phyloP scores from a whole-genome alignment of 1,140 invertebrate genomes.

The Lucilia sericata region DNA sequence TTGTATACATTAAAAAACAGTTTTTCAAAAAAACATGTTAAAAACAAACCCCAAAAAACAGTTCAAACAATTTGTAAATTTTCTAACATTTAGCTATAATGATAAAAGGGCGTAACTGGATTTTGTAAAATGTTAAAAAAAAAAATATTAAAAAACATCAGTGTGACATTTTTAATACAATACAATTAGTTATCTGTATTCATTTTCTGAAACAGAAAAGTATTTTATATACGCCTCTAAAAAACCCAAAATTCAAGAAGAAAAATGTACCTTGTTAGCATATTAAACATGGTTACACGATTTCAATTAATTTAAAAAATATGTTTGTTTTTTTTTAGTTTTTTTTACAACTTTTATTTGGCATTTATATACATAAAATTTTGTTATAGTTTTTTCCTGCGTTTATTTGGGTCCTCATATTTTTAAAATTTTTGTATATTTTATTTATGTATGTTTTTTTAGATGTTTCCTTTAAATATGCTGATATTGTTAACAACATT shows the following conservation, averaged over 20 bases:
- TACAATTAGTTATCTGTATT: too few relatives aligned
- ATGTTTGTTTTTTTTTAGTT: neutral
- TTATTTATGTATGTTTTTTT: too few relatives aligned
- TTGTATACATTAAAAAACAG: too few relatives aligned
- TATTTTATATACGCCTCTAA: neutral
- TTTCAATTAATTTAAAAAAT: conserved; percentile 6
- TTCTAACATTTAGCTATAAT: neutral
- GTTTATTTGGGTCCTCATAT: conserved; percentile 9
- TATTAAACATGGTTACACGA: neutral
- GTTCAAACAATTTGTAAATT: neutral
- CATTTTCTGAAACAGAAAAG: too few relatives aligned
- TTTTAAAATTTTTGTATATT: neutral
- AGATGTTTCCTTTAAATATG: neutral
- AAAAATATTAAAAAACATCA: too few relatives aligned
- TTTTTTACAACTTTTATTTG: neutral
- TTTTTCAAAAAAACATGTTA: too few relatives aligned
- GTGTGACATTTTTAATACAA: too few relatives aligned
- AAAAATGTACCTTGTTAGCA: neutral
- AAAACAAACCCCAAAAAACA: too few relatives aligned
- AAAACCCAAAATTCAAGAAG: neutral
- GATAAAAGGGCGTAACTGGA: neutral
- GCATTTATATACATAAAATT: neutral
- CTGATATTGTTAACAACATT: neutral
- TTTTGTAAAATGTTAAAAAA: too few relatives aligned
- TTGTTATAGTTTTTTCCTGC: neutral